Conservation (phyloP, 2,888 invertebrate species). For the Chaitophorus viminalis region DNA sequence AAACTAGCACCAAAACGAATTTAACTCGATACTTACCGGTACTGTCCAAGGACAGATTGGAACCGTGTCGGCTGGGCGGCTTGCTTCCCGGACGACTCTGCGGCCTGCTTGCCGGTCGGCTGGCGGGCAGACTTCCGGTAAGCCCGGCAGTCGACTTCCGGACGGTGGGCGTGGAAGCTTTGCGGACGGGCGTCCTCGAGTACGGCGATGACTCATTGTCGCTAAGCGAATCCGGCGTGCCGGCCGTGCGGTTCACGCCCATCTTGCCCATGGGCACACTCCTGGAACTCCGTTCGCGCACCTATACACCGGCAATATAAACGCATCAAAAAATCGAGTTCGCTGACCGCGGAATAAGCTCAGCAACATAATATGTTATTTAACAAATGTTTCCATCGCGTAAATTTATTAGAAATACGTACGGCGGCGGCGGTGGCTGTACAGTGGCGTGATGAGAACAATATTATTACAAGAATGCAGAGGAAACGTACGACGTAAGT, state of each 20-base stretch:
- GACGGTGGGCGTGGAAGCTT: conserved; percentile 62
- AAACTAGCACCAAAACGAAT: too few relatives aligned
- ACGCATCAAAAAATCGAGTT: too few relatives aligned
- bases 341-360: conserved; percentile 5
- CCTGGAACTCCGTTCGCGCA: conserved; percentile 89
- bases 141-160: conserved; percentile 17
- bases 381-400: neutral
- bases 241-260: conserved; percentile 76
- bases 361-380: neutral
- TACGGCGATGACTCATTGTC: conserved; percentile 84
- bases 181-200: conserved; percentile 72
- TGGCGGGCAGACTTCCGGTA: conserved; percentile 71
- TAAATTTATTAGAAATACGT: neutral
- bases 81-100: conserved; percentile 88
- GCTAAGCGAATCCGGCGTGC: conserved; percentile 88
- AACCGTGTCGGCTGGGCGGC: conserved; percentile 92
- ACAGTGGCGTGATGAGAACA: neutral
- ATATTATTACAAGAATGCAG: too few relatives aligned
- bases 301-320: conserved; percentile 70
- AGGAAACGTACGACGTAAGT: neutral
- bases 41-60: conserved; percentile 88
- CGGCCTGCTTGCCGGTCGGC: conserved; percentile 85
- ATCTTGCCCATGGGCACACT: conserved; percentile 87
- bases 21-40: conserved; percentile 73
- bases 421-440: conserved; percentile 5